Conservation (phyloP, 2,113 vertebrate species). For the Glareola pratincola region DNA sequence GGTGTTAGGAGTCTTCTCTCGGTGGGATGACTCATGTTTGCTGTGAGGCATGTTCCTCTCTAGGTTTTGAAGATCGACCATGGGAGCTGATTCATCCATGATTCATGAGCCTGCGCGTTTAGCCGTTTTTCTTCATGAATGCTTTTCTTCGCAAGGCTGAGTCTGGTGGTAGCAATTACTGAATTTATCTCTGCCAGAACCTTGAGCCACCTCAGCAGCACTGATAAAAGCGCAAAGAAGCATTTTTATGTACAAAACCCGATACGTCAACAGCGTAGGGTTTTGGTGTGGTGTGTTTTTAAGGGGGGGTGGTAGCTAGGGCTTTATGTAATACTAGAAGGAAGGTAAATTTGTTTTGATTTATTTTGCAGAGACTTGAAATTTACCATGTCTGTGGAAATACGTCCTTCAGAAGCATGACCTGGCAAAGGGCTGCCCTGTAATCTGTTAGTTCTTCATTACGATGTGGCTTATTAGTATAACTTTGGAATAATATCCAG, state of each 20-base stretch:
- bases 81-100: conserved; percentile 37
- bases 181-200: conserved; percentile 6
- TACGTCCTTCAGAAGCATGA: neutral
- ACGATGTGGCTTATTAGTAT: neutral
- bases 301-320: neutral
- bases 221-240: neutral
- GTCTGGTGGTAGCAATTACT: neutral
- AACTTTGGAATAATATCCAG: neutral
- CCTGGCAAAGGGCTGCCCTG: neutral
- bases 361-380: neutral
- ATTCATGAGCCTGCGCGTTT: conserved; percentile 39
- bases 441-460: neutral
- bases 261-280: neutral
- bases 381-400: neutral
- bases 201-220: neutral
- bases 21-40: conserved; percentile 8
- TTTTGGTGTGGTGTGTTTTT: neutral
- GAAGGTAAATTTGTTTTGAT: neutral
- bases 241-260: neutral
- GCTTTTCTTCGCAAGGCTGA: neutral
- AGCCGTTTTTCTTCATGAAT: conserved; percentile 48
- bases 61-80: conserved; percentile 5
- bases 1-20: neutral
- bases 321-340: neutral
- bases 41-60: neutral